These are phyloP conservation scores for Probosciger aterrimus DNA, from an alignment of 2,113 vertebrate species.

Conservation along the genomic window DNA sequence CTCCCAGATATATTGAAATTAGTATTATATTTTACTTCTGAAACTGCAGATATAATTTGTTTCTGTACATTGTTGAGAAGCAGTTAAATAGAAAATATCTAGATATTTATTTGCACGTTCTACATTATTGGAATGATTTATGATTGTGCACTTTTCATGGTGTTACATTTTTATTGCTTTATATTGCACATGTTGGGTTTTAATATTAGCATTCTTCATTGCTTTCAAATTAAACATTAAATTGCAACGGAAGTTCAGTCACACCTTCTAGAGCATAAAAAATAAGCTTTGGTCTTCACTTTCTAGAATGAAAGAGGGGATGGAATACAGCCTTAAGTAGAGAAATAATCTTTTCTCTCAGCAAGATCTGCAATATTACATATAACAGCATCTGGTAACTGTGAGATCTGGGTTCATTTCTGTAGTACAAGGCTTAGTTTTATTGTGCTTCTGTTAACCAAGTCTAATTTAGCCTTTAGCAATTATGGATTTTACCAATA, in stretches of 20 bases:
- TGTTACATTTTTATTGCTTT: constrained; percentile 61
- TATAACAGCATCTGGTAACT: neutral
- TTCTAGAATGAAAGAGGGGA: neutral
- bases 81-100: constrained; percentile 48
- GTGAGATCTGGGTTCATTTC: neutral
- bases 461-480: neutral
- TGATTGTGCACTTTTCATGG: constrained; percentile 19
- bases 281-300: constrained; percentile 12
- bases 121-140: constrained; percentile 49
- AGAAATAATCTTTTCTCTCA: neutral
- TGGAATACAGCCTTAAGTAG: neutral
- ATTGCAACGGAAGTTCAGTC: constrained; percentile 47
- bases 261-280: constrained; percentile 33
- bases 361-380: neutral
- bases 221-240: constrained; percentile 69
- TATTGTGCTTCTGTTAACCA: neutral
- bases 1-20: neutral
- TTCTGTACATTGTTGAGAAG: constrained; percentile 37
- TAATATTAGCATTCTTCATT: constrained; percentile 62
- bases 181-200: constrained; percentile 47
- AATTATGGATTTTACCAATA: neutral
- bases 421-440: neutral
- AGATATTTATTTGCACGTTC: constrained; percentile 43
- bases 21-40: constrained; percentile 9
- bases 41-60: constrained; percentile 45